Conservation (phyloP, 2,888 invertebrate species). For the Eilema sororculum region DNA sequence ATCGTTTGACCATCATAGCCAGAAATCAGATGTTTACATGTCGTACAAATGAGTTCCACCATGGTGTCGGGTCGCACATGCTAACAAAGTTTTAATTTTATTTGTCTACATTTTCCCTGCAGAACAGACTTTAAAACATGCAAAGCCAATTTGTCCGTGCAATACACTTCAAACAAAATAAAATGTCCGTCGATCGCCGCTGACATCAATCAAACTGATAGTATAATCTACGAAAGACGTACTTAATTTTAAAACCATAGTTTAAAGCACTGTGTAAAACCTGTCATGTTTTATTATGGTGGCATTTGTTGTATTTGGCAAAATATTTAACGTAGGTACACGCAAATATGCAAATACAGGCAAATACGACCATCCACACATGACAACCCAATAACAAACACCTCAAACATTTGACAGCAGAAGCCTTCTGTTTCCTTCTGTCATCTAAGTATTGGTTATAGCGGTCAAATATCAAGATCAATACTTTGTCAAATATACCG, state of each 20-base stretch:
- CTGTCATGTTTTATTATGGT: background rate
- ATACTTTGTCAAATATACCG: too few species aligned
- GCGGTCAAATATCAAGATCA: too few species aligned
- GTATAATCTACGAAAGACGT: background rate
- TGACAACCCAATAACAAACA: too few species aligned
- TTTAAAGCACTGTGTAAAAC: background rate
- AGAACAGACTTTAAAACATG: background rate
- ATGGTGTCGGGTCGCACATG: background rate
- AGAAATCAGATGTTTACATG: too few species aligned
- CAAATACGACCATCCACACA: too few species aligned
- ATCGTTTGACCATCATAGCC: background rate
- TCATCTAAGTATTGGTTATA: too few species aligned
- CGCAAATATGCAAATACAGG: too few species aligned
- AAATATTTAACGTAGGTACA: too few species aligned
- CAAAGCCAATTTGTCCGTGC: background rate
- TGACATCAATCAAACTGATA: background rate
- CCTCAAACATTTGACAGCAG: too few species aligned
- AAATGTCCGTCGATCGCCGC: background rate
- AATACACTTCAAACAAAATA: background rate
- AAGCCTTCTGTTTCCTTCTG: too few species aligned
- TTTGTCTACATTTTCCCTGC: background rate
- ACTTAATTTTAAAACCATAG: background rate
- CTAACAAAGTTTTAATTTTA: background rate
- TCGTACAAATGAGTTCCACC: background rate
- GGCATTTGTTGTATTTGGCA: too few species aligned